Base-by-base conservation (phyloP, 2,113 vertebrate genomes). In the Carollia perspicillata region DNA sequence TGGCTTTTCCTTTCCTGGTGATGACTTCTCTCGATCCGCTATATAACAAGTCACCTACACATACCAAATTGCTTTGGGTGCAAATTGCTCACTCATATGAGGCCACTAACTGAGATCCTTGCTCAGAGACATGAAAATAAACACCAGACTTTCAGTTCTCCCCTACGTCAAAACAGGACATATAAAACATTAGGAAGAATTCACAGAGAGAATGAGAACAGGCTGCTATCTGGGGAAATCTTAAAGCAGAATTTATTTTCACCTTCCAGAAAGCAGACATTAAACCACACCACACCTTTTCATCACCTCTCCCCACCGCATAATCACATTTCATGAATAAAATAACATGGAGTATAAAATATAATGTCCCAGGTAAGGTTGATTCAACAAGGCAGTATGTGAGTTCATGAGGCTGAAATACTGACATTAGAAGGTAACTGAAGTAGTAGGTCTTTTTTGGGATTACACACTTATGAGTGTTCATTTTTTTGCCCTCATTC, bases 181-280 rank as follows among this genome's bases (percentile, higher is more conserved):
- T 65, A 86, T 81, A 94, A 68, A 94, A 55, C 22, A 74, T 65
- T 17, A 66, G 40, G 8, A 69, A 86, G 69, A 97, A 91, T 87
- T 92, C 49, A 51, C 23, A 89, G 63, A 63, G 40, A 35, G 33
- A 96, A 89, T 51, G 23, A 20, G 26, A 90, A 77, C 35, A 85
- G 33, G 14, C 51, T 40, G 47, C 33, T 80, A 28, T 72, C 20
- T 40, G 22, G 18, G 63, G 28, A 89, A 72, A 81, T 81, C 35
- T 90, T 42, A 58, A 77, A 80, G 12, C 44, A 28, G 11, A 89
- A 74, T 89, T 49, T 85, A 58, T 96, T 89, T 92, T 83, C n/a
- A 84, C 49, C 55, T 95, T 93, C 84, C 33, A 90, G 79, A 84
- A 75, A 95, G 71, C 90, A 88, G 75, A 74, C 17, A 79, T 84